Base-by-base conservation (phyloP, 2,888 invertebrate species). In the Drosophila borealis region DNA sequence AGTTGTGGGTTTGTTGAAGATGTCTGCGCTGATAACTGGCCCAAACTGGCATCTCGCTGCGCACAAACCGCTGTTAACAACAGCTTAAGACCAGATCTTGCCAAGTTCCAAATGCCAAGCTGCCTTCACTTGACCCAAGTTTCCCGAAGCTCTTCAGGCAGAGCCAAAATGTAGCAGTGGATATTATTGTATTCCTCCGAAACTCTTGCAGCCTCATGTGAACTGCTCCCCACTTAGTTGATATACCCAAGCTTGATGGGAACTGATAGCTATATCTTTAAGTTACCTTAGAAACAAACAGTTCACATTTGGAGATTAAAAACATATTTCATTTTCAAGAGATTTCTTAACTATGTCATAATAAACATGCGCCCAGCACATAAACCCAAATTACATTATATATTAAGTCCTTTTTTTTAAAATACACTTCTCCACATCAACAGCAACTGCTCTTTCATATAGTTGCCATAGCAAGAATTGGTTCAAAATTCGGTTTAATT, bases 1-100 rank as follows among this genome's bases (percentile, higher is more conserved):
- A 56, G 66, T 66, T 69, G 78, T 75, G 78, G 59, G 65, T 53
- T 29, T 68, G 77, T 55, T 78, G 74, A 78, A 75, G 78, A 78
- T 75, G 74, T 74, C 68, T 69, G 29, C 65, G 57, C 51, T 70
- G 78, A 78, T 78, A 74, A 59, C 54, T 39, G 53, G 57, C 57
- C 29, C 29, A 39, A 59, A 51, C 39, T 19, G 51, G 29, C 57
- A 37, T 37, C 21, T 36, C 13, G 17, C 36, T 25, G 41, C 34
- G 36, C n/a, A 42, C 50, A 42, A 42, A 14, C 5, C 45, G 10
- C 36, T 19, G 14, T 13, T 11, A 54, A 21, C 8, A 29, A 29
- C 29, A 29, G 4, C 14, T 46, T 2, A n/a, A 48, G 63, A 64
- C 42, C n/a, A 44, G 21, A 3, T 21, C 21, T 51, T 14, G n/a